These are phyloP conservation scores for Aphelenchoides besseyi DNA, from an alignment of 1,140 invertebrate species.

Conservation along the genomic window DNA sequence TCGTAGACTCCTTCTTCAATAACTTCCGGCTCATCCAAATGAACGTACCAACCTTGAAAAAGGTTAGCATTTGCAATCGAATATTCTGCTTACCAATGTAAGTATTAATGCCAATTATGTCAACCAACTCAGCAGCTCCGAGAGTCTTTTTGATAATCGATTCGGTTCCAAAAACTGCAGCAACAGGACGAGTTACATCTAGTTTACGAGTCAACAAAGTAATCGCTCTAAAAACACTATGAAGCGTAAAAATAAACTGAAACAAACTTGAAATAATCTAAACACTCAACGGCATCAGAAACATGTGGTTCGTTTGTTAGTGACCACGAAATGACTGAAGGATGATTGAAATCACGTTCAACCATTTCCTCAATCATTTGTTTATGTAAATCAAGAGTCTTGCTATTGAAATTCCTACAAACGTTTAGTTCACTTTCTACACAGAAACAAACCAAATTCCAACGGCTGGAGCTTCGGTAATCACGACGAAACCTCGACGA, in stretches of 20 bases:
- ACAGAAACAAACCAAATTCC: constrained; percentile 71
- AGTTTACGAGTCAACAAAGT: neutral
- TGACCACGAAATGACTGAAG: constrained; percentile 57
- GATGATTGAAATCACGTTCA: constrained; percentile 54
- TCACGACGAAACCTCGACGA: constrained; percentile 85
- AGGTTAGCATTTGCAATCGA: constrained; percentile 63
- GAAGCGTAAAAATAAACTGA: constrained; percentile 53
- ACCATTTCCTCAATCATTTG: neutral
- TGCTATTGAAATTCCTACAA: neutral
- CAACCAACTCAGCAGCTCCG: constrained; percentile 70
- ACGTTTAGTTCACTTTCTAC: neutral
- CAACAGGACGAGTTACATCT: constrained; percentile 76
- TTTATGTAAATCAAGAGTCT: neutral
- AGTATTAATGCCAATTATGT: constrained; percentile 87
- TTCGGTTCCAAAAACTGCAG: constrained; percentile 69
- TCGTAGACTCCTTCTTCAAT: neutral
- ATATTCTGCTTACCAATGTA: constrained; percentile 92
- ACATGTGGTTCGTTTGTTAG: constrained; percentile 56
- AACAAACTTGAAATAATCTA: constrained; percentile 52
- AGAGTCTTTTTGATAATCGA: constrained; percentile 64
- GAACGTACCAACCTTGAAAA: neutral
- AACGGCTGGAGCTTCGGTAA: constrained; percentile 90
- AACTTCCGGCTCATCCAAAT: neutral
- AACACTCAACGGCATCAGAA: constrained; percentile 20
- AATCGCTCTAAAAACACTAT: constrained; percentile 65